phyloP scores from a whole-genome alignment of 2,888 invertebrate species.

The Rhaphigaster nebulosa region DNA sequence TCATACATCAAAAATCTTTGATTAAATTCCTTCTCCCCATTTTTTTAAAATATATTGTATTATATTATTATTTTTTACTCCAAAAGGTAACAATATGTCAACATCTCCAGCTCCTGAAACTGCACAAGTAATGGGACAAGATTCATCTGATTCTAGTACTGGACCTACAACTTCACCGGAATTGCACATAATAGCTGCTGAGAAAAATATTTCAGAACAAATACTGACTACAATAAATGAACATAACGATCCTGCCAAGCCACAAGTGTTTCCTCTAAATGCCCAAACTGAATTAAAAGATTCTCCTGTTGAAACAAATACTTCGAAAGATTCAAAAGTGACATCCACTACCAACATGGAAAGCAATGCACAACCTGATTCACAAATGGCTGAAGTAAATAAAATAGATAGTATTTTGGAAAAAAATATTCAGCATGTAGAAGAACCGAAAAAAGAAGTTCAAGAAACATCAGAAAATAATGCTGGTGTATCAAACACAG shows the following conservation, averaged over 20 bases:
- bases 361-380: not conserved
- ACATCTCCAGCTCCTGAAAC: constrained; percentile 18
- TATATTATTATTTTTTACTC: not conserved
- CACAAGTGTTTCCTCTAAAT: not conserved
- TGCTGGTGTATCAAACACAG: not conserved
- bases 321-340: not conserved
- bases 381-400: not conserved
- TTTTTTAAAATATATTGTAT: not conserved
- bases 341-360: not conserved
- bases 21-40: not conserved
- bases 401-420: not conserved
- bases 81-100: constrained; percentile 31
- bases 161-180: not conserved
- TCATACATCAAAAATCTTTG: not conserved
- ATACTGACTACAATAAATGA: not conserved
- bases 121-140: not conserved
- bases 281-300: not conserved
- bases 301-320: not conserved
- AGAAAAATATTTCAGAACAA: not conserved
- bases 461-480: not conserved
- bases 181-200: not conserved
- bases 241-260: not conserved
- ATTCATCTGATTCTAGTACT: not conserved
- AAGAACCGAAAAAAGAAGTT: not conserved
- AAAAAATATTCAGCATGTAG: not conserved